Evolutionary conservation across 2,888 invertebrate species (phyloP).

Genomic region (Lasius platythorax): DNA sequence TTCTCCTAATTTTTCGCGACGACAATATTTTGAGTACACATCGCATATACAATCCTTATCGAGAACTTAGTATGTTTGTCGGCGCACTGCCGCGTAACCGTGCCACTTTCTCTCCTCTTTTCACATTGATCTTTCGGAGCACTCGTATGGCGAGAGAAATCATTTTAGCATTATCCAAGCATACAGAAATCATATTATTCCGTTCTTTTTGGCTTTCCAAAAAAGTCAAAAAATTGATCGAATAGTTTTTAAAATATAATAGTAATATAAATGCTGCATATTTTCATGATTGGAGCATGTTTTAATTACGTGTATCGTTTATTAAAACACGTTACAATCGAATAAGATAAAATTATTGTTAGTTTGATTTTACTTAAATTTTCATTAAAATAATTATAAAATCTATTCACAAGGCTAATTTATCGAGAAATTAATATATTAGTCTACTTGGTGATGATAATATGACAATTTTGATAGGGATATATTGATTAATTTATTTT

Average conservation of each 20-base stretch:
- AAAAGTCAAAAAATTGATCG: not conserved
- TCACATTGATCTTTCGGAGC: not conserved
- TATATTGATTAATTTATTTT: not conserved
- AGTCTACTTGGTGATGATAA: not conserved
- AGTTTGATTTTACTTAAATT: not conserved
- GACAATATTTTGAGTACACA: constrained; percentile 33
- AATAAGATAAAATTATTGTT: not conserved
- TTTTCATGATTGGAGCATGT: not conserved
- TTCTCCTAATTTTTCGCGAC: constrained; percentile 25
- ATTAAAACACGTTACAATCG: not conserved
- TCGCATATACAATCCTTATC: constrained; percentile 26
- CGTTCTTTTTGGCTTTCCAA: not conserved
- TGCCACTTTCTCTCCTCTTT: not conserved
- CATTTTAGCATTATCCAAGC: not conserved
- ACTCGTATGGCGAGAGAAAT: not conserved
- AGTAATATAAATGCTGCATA: not conserved
- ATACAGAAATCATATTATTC: not conserved
- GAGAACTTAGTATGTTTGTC: constrained; percentile 21
- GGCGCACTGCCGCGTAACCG: not conserved
- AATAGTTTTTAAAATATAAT: not conserved
- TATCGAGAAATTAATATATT: not conserved
- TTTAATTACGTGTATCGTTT: not conserved
- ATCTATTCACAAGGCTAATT: not conserved
- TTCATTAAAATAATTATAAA: not conserved
- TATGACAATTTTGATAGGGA: not conserved